Evolutionary conservation across 2,113 vertebrate genomes (phyloP).

Genomic region (Xenus cinereus): DNA sequence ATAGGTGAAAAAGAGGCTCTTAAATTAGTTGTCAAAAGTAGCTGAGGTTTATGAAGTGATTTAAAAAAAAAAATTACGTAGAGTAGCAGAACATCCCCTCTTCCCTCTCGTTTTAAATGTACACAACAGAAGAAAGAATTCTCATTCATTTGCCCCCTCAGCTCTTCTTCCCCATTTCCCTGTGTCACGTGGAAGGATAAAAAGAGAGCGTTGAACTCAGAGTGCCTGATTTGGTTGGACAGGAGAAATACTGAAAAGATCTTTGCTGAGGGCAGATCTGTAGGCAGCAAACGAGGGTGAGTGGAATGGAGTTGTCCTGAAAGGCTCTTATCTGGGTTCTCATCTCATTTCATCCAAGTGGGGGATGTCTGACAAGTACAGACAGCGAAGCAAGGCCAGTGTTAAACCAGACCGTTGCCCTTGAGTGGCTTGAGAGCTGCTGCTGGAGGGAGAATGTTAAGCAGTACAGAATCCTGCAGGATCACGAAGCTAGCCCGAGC

Average conservation of each 20-base stretch:
- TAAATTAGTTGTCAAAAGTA: background rate
- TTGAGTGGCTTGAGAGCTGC: background rate
- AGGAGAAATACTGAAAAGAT: background rate
- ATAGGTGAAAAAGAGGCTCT: background rate
- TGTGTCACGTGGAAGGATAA: background rate
- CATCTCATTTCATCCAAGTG: background rate
- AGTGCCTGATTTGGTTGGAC: background rate
- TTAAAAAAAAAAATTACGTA: background rate
- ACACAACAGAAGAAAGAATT: background rate
- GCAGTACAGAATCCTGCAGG: background rate
- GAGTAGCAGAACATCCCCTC: background rate
- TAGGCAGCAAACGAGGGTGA: background rate
- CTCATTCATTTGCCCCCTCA: background rate
- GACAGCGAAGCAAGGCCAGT: background rate
- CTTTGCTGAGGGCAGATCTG: conserved; percentile 11
- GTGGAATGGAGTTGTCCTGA: background rate
- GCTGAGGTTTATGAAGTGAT: background rate
- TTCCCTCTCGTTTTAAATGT: background rate
- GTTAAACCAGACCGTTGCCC: background rate
- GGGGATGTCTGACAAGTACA: background rate
- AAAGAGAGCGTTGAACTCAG: background rate
- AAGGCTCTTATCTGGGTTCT: background rate
- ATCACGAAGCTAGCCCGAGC: background rate
- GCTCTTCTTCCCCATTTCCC: background rate
- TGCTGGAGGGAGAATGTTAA: background rate